Percentiles rank a stretch among this genome's conserved stretches.
phyloP scores from a whole-genome alignment of 2,888 invertebrate genomes.

The Anticlea derivata region DNA sequence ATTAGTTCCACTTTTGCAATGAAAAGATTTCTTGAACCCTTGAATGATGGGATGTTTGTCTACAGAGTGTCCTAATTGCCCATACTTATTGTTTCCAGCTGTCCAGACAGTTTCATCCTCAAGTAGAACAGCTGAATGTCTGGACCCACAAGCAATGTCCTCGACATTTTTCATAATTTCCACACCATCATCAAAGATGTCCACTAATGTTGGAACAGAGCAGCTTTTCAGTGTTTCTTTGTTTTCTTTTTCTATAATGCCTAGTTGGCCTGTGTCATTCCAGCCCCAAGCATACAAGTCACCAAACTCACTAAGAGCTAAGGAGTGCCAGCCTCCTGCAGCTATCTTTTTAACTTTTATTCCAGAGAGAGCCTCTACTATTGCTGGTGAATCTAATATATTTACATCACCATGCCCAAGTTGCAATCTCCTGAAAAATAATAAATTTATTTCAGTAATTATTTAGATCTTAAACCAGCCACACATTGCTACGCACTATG shows the following conservation, averaged over 20 bases:
- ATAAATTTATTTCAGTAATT: too few relatives aligned
- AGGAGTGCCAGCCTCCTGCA: slow-evolving; percentile 94
- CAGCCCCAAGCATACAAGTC: slow-evolving; percentile 96
- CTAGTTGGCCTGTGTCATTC: slow-evolving; percentile 94
- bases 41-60: slow-evolving; percentile 49
- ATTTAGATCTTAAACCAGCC: too few relatives aligned
- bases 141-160: slow-evolving; percentile 89
- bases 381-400: slow-evolving; percentile 84
- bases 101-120: slow-evolving; percentile 88
- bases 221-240: slow-evolving; percentile 49
- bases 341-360: slow-evolving; percentile 88
- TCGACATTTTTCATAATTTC: slow-evolving; percentile 77
- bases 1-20: slow-evolving; percentile 42
- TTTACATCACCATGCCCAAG: slow-evolving; percentile 91
- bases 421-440: slow-evolving; percentile 90
- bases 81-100: slow-evolving; percentile 92
- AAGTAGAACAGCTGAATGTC: slow-evolving; percentile 89
- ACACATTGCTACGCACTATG: too few relatives aligned
- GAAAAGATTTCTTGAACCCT: slow-evolving; percentile 56
- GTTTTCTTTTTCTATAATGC: slow-evolving; percentile 75
- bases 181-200: slow-evolving; percentile 63
- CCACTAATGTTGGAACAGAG: slow-evolving; percentile 64
- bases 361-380: slow-evolving; percentile 90
- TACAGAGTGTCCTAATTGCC: slow-evolving; percentile 86
- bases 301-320: slow-evolving; percentile 90